Evolutionary conservation across 2,888 invertebrate species (phyloP).

Genomic region (Scrobipalpa atriplicella): DNA sequence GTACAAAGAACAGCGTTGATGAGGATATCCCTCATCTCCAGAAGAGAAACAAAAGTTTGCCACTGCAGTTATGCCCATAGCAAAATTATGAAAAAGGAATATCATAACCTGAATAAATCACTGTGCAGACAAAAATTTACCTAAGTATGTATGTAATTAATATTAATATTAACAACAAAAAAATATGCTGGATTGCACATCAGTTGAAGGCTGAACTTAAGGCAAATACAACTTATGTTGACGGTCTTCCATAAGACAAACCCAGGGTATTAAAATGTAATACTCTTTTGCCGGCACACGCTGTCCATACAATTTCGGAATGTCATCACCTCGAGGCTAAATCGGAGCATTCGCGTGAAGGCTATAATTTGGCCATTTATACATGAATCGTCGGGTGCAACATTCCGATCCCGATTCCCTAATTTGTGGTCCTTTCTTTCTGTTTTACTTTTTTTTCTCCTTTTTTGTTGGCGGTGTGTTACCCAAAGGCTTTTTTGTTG

Average conservation of each 20-base stretch:
- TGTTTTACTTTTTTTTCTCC: constrained; percentile 50
- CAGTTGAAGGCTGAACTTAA: too few species aligned
- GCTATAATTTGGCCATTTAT: constrained; percentile 58
- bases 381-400: constrained; percentile 69
- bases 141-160: too few species aligned
- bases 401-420: constrained; percentile 72
- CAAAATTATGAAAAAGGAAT: too few species aligned
- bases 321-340: constrained; percentile 23
- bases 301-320: constrained; percentile 17
- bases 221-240: background rate
- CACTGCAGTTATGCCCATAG: too few species aligned
- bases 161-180: too few species aligned
- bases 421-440: constrained; percentile 77
- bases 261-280: background rate
- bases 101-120: too few species aligned
- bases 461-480: constrained; percentile 72
- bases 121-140: too few species aligned
- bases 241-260: background rate
- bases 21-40: too few species aligned
- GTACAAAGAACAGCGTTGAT: too few species aligned
- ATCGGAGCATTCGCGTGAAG: constrained; percentile 28
- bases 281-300: background rate
- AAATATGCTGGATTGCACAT: too few species aligned
- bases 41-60: too few species aligned
- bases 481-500: constrained; percentile 65